A percentile compares a stretch with the other conserved stretches of the same genome.
Conservation (phyloP, 2,113 vertebrate species). For the Procapra przewalskii region DNA sequence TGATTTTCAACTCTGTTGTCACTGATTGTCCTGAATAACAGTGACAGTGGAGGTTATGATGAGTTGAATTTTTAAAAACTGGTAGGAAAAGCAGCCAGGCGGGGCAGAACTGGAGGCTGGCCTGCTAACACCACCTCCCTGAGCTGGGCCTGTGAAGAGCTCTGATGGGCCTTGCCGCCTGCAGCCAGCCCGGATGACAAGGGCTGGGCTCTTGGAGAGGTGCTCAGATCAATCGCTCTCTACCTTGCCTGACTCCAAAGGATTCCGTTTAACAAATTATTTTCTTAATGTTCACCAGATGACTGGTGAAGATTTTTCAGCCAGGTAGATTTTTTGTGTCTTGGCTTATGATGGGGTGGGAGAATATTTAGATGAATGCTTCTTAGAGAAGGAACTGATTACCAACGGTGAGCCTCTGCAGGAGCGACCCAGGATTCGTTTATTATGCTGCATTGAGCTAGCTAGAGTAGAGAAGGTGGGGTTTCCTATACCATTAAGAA, state of each 20-base stretch:
- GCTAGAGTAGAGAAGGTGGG: background rate
- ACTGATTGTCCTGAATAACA: background rate
- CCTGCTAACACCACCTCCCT: background rate
- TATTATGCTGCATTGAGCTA: background rate
- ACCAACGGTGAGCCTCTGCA: background rate
- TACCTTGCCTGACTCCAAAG: background rate
- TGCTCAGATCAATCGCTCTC: background rate
- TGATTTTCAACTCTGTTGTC: background rate
- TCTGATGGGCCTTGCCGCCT: rapidly evolving
- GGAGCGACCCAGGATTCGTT: background rate
- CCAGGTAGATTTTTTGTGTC: background rate
- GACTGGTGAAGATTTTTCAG: background rate
- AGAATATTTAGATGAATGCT: too few species aligned
- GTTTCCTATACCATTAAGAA: constrained; percentile 9
- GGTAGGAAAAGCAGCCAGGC: background rate
- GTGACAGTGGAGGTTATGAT: background rate
- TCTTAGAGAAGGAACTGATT: background rate
- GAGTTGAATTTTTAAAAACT: background rate
- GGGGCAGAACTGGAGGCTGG: background rate
- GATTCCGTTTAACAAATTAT: background rate
- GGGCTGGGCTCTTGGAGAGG: background rate
- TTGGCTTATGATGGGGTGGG: background rate
- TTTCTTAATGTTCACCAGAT: background rate
- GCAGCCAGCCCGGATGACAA: rapidly evolving
- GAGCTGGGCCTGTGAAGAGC: background rate